These are phyloP conservation scores for Hydrotaea diabolus DNA, from an alignment of 2,888 invertebrate genomes.

Conservation along the genomic window DNA sequence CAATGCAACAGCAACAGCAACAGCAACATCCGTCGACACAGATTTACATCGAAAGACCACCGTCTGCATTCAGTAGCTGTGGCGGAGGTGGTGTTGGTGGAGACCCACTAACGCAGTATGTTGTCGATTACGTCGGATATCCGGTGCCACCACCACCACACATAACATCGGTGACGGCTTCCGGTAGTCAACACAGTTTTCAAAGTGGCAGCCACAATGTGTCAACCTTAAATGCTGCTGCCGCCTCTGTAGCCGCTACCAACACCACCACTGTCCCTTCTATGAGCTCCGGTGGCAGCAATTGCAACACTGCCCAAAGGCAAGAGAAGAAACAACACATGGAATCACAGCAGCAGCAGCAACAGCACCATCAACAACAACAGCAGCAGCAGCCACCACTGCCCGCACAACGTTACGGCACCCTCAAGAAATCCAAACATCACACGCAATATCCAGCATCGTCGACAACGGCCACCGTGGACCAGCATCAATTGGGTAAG, in stretches of 20 bases:
- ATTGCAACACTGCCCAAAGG: constrained; percentile 68
- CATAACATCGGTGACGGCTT: constrained; percentile 74
- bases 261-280: constrained; percentile 40
- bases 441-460: constrained; percentile 73
- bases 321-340: constrained; percentile 15
- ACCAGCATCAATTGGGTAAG: constrained; percentile 75
- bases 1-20: constrained; percentile 63
- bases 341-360: background rate
- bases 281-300: constrained; percentile 52
- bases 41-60: constrained; percentile 77
- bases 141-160: constrained; percentile 73
- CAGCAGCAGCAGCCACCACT: constrained; percentile 50
- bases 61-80: constrained; percentile 72
- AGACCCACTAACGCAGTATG: constrained; percentile 69
- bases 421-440: constrained; percentile 75
- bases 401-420: constrained; percentile 73
- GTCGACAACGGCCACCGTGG: constrained; percentile 73
- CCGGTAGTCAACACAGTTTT: constrained; percentile 75
- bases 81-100: constrained; percentile 62
- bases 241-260: constrained; percentile 52
- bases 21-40: constrained; percentile 68
- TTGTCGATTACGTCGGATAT: constrained; percentile 76
- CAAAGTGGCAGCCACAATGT: constrained; percentile 66
- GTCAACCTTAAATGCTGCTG: constrained; percentile 49
- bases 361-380: constrained; percentile 35